Percentiles rank a stretch among this genome's conserved stretches.
Conservation (phyloP, 2,797 vertebrate species). For the Sebastes kiyomatsui region DNA sequence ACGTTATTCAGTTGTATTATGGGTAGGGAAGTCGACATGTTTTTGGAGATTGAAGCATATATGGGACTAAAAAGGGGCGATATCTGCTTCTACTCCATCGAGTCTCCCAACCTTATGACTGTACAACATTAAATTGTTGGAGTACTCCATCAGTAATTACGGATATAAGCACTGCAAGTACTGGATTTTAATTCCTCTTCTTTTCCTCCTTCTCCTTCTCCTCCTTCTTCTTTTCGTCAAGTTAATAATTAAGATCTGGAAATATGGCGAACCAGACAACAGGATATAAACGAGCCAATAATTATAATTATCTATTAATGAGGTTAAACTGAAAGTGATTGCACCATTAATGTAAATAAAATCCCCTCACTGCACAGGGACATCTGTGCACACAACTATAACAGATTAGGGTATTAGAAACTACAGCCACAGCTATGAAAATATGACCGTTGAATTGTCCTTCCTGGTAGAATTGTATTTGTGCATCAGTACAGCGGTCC, state of each 20-base stretch:
- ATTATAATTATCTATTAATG: not conserved
- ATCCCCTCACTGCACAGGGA: not conserved
- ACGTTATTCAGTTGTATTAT: not conserved
- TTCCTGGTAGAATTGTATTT: not conserved
- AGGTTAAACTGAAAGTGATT: not conserved
- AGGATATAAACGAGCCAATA: not conserved
- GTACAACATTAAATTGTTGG: not conserved
- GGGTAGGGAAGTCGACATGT: not conserved
- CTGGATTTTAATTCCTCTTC: not conserved
- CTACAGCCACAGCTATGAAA: not conserved
- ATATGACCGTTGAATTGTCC: not conserved
- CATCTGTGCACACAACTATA: not conserved
- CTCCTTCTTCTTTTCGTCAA: not conserved
- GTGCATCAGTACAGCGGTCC: not conserved
- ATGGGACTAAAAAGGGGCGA: not conserved
- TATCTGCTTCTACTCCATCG: not conserved
- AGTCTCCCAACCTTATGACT: not conserved
- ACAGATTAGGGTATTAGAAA: not conserved
- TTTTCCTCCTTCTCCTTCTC: not conserved
- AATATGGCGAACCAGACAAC: not conserved
- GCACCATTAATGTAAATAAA: not conserved
- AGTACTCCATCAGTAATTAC: not conserved
- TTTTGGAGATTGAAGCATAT: not conserved
- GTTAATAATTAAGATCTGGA: not conserved
- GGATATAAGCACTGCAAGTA: not conserved